Base-by-base conservation (phyloP, 2,113 vertebrate species). In the Danionella cerebrum region DNA sequence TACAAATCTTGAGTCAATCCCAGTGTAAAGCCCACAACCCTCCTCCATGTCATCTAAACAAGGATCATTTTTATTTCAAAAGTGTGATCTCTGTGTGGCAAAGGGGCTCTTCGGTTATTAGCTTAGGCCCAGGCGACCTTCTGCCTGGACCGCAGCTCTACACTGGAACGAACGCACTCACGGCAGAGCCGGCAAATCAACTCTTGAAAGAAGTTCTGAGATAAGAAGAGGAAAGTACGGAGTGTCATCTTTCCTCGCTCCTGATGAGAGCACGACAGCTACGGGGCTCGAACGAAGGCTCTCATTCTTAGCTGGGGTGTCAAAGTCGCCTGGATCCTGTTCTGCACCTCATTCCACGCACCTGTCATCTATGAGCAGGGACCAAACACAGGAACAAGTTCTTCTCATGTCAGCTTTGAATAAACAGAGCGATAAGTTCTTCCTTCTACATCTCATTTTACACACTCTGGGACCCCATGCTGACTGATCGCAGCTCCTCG, bases 91-190 rank as follows among this genome's bases (percentile, higher is more conserved):
- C n/a, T n/a, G n/a, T n/a, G n/a, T n/a, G n/a, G n/a, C n/a, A n/a
- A n/a, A n/a, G n/a, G n/a, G n/a, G n/a, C n/a, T n/a, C n/a, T n/a
- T n/a, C n/a, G n/a, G n/a, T n/a, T n/a, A n/a, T n/a, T n/a, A n/a
- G n/a, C n/a, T n/a, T 84, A 80, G 84, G 84, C 80, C 81, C 84
- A 84, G 82, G 75, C 85, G 79, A 77, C 84, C 86, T 84, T 87
- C 81, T 86, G 83, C 76, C 79, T 70, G 65, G 67, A 69, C 29
- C 71, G 60, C 55, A 48, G 67, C 60, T 75, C 75, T 76, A 80
- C 80, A 78, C 76, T 74, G 66, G 57, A 55, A 5, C 14, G 55
- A 41, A 44, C 64, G 12, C 4, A 24, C 19, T 48, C 9, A n/a
- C 35, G 38, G 16, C 33, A 25, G 48, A 12, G 44, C 60, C 42